Evolutionary conservation across 1,140 invertebrate species (phyloP).

Genomic region (Pentalonia nigronervosa): DNA sequence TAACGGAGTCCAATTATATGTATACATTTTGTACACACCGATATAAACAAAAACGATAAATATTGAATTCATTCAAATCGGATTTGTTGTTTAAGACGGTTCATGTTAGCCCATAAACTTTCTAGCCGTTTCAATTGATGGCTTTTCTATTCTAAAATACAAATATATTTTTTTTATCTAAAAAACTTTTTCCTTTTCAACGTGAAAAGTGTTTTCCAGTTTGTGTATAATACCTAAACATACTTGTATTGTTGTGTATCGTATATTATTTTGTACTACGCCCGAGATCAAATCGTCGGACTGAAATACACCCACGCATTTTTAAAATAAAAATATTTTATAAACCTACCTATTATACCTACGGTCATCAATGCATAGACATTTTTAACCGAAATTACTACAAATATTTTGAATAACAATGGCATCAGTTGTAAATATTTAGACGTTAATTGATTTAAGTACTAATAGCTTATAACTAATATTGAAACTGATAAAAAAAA

Average conservation of each 20-base stretch:
- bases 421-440: background rate
- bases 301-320: background rate
- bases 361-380: background rate
- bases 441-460: background rate
- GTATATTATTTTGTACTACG: background rate
- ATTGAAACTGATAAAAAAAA: background rate
- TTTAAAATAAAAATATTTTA: background rate
- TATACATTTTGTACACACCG: background rate
- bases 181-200: constrained; percentile 6
- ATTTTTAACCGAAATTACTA: background rate
- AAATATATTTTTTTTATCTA: constrained; percentile 5
- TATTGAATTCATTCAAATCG: constrained; percentile 17
- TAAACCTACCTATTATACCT: too few relatives aligned
- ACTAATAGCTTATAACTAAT: background rate
- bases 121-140: background rate
- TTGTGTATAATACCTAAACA: background rate
- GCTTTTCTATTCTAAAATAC: background rate
- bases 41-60: constrained; percentile 6
- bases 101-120: constrained; percentile 13
- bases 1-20: background rate
- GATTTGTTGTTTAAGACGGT: background rate
- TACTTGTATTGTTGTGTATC: background rate
- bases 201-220: background rate
- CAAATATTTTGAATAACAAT: background rate
- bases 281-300: background rate